Conservation (phyloP, 2,113 vertebrate species). For the Aspidoscelis tigris region DNA sequence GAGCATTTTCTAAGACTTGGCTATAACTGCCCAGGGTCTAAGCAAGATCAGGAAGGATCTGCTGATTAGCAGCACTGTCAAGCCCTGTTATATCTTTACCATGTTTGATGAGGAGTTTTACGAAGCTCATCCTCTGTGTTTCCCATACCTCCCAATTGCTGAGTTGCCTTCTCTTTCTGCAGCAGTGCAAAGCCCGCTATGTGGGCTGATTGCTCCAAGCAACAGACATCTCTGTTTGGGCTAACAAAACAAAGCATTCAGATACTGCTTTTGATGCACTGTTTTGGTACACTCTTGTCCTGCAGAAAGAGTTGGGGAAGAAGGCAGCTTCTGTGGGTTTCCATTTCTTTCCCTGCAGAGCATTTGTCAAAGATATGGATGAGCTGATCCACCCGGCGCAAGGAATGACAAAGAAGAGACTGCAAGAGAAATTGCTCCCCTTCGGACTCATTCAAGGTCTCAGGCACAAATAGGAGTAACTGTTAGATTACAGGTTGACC, state of each 20-base stretch:
- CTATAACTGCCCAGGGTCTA: neutral
- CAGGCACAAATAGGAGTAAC: neutral
- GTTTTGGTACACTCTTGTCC: too few relatives aligned
- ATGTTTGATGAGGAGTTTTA: neutral
- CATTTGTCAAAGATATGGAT: neutral
- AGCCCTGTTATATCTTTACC: slow-evolving; percentile 31
- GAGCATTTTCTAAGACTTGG: neutral
- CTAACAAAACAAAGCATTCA: neutral
- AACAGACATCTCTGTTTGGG: slow-evolving; percentile 16
- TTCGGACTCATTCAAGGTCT: neutral
- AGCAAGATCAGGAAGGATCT: slow-evolving; percentile 14
- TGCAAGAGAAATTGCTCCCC: neutral
- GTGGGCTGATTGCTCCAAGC: slow-evolving; percentile 18
- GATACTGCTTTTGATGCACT: too few relatives aligned
- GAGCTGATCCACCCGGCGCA: neutral
- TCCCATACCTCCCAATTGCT: neutral
- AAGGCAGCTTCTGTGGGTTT: neutral
- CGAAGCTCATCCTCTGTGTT: slow-evolving; percentile 4
- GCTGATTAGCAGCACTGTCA: slow-evolving; percentile 46
- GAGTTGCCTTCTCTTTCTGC: neutral
- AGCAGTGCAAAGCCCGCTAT: neutral
- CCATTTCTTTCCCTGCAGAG: too few relatives aligned
- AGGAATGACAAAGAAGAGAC: neutral
- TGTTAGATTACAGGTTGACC: neutral
- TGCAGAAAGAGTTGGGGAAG: too few relatives aligned